These are phyloP conservation scores for Mesembrinibis cayennensis DNA, from an alignment of 2,113 vertebrate species.

Conservation along the genomic window DNA sequence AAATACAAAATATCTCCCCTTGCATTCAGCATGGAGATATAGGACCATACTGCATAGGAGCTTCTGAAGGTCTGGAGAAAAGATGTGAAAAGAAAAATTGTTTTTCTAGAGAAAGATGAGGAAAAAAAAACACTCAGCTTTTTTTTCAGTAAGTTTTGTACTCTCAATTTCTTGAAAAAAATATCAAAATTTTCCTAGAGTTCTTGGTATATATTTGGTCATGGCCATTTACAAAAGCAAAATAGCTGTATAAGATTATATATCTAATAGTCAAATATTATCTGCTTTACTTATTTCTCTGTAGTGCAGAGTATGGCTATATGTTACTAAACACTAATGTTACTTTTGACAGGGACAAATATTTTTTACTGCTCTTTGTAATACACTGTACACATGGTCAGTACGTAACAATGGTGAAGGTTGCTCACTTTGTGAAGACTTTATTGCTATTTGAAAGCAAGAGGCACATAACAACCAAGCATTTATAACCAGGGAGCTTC, in stretches of 20 bases:
- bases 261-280: neutral
- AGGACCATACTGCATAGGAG: neutral
- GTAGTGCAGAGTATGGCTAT: neutral
- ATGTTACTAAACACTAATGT: neutral
- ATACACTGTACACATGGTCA: neutral
- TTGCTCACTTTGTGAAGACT: neutral
- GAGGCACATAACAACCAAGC: neutral
- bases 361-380: neutral
- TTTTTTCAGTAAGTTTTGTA: neutral
- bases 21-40: neutral
- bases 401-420: neutral
- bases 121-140: neutral
- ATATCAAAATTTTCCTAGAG: neutral
- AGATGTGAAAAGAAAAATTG: neutral
- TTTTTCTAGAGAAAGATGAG: neutral
- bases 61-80: conserved; percentile 13
- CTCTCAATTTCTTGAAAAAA: neutral
- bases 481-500: neutral
- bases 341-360: neutral
- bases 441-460: neutral
- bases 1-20: conserved; percentile 10
- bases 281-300: neutral
- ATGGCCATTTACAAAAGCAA: neutral
- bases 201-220: neutral
- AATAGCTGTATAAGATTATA: neutral